These are phyloP conservation scores for Nomada fucata DNA, from an alignment of 2,888 invertebrate genomes.

Conservation along the genomic window DNA sequence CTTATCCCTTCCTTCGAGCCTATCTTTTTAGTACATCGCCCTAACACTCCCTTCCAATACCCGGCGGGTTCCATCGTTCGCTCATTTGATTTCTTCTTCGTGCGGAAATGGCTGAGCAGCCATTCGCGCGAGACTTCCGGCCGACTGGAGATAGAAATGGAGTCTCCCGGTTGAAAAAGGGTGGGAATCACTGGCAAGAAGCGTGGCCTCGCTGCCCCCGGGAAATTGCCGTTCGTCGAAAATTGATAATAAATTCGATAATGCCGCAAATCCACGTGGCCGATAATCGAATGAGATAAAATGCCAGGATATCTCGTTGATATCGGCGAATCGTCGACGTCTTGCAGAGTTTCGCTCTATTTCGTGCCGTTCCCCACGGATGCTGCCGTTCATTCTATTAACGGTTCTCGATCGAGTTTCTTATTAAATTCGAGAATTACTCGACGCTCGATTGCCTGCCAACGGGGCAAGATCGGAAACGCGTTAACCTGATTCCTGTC, in stretches of 20 bases:
- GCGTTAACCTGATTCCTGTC: slow-evolving; percentile 4
- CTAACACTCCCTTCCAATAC: slow-evolving; percentile 60
- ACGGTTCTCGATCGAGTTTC: slow-evolving; percentile 37
- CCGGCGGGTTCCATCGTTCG: slow-evolving; percentile 71
- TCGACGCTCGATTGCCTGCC: slow-evolving; percentile 22
- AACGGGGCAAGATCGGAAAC: slow-evolving; percentile 17
- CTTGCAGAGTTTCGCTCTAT: slow-evolving; percentile 34
- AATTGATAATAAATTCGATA: slow-evolving; percentile 84
- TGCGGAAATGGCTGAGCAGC: slow-evolving; percentile 84
- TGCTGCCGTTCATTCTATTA: slow-evolving; percentile 44
- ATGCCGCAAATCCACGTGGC: slow-evolving; percentile 60
- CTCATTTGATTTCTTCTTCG: slow-evolving; percentile 79
- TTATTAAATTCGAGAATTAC: slow-evolving; percentile 51
- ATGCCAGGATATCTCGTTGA: slow-evolving; percentile 79
- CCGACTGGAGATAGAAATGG: slow-evolving; percentile 82
- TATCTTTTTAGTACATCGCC: slow-evolving; percentile 75
- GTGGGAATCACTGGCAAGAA: slow-evolving; percentile 51
- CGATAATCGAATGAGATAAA: slow-evolving; percentile 80
- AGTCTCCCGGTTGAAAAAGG: slow-evolving; percentile 73
- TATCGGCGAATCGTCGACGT: slow-evolving; percentile 62
- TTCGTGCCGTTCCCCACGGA: slow-evolving; percentile 17
- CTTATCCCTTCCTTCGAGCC: slow-evolving; percentile 66
- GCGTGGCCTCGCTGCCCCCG: slow-evolving; percentile 38
- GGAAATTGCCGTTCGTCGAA: slow-evolving; percentile 82
- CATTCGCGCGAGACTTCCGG: slow-evolving; percentile 83